Base-by-base conservation (phyloP, 2,888 invertebrate genomes). In the Nomada lathburiana region DNA sequence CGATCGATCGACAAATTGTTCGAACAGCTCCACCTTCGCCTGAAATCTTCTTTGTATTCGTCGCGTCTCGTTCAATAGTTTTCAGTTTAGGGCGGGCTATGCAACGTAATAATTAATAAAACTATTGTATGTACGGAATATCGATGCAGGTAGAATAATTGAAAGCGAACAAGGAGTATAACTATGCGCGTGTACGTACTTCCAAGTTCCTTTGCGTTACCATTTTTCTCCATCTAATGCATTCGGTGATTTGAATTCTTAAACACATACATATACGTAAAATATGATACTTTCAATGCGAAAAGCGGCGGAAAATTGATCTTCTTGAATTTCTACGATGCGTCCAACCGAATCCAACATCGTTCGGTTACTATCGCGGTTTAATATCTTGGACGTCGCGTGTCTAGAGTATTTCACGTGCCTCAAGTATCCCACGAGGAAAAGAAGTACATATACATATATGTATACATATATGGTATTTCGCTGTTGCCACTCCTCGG, bases 401-500 rank as follows among this genome's bases (percentile, higher is more conserved):
- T 7, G 36, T 36, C 36, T 36, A 36, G 36, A 36, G 36, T 36
- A 36, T 36, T 36, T 36, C 7, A 36, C 63, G 83, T 73, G 72
- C 62, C 79, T 86, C 79, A 68, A 87, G 86, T 72, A 18, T 64
- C 60, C 68, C 52, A 42, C 80, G 83, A 76, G 71, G 77, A 57
- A 75, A 63, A 80, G 87, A 76, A 72, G 80, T 64, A 67, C n/a
- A 7, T 20, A 20, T n/a, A 7, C n/a, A 20, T 7, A 5, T 29
- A 7, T 29, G 7, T 29, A 7, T 29, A 29, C 29, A 29, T 29
- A 36, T 36, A 36, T 36, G 26, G 82, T 79, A 71, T 79, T 73
- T 82, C 71, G 87, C 81, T 87, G 87, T 87, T 77, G 82, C 73
- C 83, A 78, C 84, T 87, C 78, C 80, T 77, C 74, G 73, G 82